phyloP scores from a whole-genome alignment of 1,140 invertebrate species.

The Paraescarpia echinospica region DNA sequence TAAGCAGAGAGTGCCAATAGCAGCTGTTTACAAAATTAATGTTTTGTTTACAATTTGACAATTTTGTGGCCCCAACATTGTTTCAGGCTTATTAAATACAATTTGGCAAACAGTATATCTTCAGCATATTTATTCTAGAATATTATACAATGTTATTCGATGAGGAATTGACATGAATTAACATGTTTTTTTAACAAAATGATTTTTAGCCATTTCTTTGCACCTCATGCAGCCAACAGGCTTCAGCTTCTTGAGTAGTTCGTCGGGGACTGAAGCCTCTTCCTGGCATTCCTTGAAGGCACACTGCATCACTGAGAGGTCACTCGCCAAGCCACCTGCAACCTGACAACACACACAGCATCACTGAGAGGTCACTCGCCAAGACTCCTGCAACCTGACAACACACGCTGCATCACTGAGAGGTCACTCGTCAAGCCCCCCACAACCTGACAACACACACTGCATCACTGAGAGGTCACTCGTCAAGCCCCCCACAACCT shows the following conservation, averaged over 20 bases:
- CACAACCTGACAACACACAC: conserved; percentile 29
- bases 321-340: conserved; percentile 86
- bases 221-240: conserved; percentile 55
- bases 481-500: conserved; percentile 28
- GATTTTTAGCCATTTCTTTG: conserved; percentile 70
- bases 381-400: conserved; percentile 79
- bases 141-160: no score
- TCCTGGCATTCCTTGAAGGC: conserved; percentile 90
- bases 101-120: no score
- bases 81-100: no score
- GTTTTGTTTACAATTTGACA: no score
- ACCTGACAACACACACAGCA: conserved; percentile 57
- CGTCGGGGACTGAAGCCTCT: conserved; percentile 73
- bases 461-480: not conserved
- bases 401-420: not conserved
- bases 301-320: conserved; percentile 82
- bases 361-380: conserved; percentile 71
- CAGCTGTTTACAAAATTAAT: no score
- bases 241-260: conserved; percentile 48
- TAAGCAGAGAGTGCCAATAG: no score
- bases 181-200: conserved; percentile 45
- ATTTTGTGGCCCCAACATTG: no score
- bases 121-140: no score
- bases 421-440: not conserved
- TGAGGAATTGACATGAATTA: not conserved